Percentiles rank a stretch among this genome's conserved stretches.
Conservation (phyloP, 2,113 vertebrate genomes). For the Xiphophorus couchianus region DNA sequence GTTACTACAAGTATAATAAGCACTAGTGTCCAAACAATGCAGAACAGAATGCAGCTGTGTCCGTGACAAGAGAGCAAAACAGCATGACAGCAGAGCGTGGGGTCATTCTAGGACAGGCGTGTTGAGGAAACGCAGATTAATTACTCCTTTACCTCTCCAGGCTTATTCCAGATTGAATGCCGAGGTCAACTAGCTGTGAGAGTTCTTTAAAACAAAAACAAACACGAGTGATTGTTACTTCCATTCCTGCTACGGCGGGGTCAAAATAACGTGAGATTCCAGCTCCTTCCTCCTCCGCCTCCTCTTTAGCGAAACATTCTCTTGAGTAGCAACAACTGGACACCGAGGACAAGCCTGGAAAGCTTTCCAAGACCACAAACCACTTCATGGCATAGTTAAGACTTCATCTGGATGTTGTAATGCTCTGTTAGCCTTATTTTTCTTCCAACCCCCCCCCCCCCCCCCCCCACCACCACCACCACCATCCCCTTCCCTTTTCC, state of each 20-base stretch:
- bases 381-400: conserved; percentile 33
- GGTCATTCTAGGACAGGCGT: conserved; percentile 35
- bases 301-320: conserved; percentile 12
- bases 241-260: conserved; percentile 8
- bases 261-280: conserved; percentile 25
- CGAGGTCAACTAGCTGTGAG: conserved; percentile 76
- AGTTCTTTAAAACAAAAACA: conserved; percentile 74
- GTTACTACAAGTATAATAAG: conserved; percentile 8
- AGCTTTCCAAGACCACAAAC: conserved; percentile 48
- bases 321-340: conserved; percentile 39
- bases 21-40: conserved; percentile 47
- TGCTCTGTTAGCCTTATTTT: conserved; percentile 7
- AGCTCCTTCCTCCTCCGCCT: neutral
- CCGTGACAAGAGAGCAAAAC: conserved; percentile 25
- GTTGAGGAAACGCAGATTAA: conserved; percentile 22
- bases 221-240: conserved; percentile 60
- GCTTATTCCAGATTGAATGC: conserved; percentile 71
- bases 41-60: conserved; percentile 29
- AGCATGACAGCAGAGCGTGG: conserved; percentile 44
- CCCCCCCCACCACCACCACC: no score
- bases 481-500: neutral
- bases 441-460: no score
- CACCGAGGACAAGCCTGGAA: conserved; percentile 22
- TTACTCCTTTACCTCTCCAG: conserved; percentile 69
- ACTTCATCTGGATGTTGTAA: conserved; percentile 34